Base-by-base conservation (phyloP, 30 jellyfish, hydroid and myxozoan species). In the Hydractinia echinata region DNA sequence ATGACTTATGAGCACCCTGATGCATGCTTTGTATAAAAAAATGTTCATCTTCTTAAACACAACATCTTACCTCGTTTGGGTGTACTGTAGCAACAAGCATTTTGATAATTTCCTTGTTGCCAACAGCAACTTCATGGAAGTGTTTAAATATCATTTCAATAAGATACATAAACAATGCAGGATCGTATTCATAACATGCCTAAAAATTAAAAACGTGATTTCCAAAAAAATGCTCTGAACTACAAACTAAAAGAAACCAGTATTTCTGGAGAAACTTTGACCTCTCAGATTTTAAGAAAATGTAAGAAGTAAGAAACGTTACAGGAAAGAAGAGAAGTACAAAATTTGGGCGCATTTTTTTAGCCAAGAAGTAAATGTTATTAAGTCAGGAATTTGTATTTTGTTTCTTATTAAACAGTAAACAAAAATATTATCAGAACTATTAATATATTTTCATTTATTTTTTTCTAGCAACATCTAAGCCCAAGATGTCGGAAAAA, bases 171-270 rank as follows among this genome's bases (percentile, higher is more conserved):
- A 92, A 92, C 55, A 92, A 83, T 77, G 83, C 82, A 8, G 93
- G 95, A 73, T 92, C 98, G 84, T 77, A 87, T 56, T 83, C 93
- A 58, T 87, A 88, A 55, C 98, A 92, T 70, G 84, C 77, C 96
- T 93, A 74, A 30, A 79, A 81, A 30, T 68, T 30, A 67, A 56
- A 14, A 53, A 76, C 10, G 44, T 30, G 44, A 30, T 30, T 30
- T 30, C 44, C 2, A 30, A 30, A 30, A 18, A 5, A 20, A 83
- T 8, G 30, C 49, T 4, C 49, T 6, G 48, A 66, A 50, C 8
- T 66, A 6, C 9, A 6, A 66, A 19, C 8, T 19, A 6, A 66
- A 66, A 6, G 1, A 66, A 66, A 8, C 0, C 8, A 66, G 48
- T 66, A 60, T 16, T 60, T 13, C 19, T 13, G n/a, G 1, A 60